phyloP scores from a whole-genome alignment of 2,113 vertebrate genomes.

The Lophotis ruficrista region DNA sequence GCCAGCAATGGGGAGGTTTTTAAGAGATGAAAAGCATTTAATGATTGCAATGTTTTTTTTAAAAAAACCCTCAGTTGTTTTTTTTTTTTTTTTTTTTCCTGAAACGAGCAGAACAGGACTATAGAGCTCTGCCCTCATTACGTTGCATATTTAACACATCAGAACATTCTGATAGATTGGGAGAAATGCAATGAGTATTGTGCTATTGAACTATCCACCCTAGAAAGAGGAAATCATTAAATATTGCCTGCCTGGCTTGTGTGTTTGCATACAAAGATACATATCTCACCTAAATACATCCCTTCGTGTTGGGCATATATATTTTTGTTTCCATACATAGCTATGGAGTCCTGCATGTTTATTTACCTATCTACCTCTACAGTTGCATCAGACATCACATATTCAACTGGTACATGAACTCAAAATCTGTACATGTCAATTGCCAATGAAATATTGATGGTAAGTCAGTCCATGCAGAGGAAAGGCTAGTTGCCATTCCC shows the following conservation, averaged over 20 bases:
- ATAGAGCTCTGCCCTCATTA: slow-evolving; percentile 53
- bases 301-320: background rate
- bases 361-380: background rate
- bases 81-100: background rate
- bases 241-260: background rate
- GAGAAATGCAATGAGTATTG: background rate
- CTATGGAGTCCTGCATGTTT: background rate
- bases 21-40: background rate
- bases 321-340: background rate
- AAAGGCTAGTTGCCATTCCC: background rate
- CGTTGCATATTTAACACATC: slow-evolving; percentile 67
- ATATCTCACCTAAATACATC: background rate
- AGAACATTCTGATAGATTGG: slow-evolving; percentile 23
- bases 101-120: slow-evolving; percentile 20
- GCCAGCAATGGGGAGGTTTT: background rate
- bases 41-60: background rate
- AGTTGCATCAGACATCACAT: background rate
- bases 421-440: slow-evolving; percentile 4
- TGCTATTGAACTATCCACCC: slow-evolving; percentile 62
- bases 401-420: slow-evolving; percentile 53
- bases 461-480: background rate
- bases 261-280: background rate
- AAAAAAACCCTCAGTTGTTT: background rate
- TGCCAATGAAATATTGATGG: background rate
- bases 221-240: slow-evolving; percentile 46